These are phyloP conservation scores for Scyliorhinus canicula DNA, from an alignment of 2,797 vertebrate genomes.

Conservation along the genomic window DNA sequence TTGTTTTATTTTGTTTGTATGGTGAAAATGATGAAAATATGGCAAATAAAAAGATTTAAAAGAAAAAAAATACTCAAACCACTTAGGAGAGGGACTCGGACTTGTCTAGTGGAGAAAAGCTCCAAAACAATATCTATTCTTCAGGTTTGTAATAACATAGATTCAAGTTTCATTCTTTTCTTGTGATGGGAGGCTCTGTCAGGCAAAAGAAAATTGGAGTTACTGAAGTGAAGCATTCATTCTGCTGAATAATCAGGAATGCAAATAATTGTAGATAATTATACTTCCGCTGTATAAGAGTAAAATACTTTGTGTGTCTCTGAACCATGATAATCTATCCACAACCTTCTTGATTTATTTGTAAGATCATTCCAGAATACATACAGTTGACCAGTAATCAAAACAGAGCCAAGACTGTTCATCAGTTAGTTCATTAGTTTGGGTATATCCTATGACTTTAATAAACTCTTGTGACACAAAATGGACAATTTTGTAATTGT, in stretches of 20 bases:
- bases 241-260: not conserved
- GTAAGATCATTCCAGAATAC: not conserved
- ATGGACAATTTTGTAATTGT: not conserved
- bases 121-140: not conserved
- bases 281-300: not conserved
- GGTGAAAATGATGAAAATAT: no score
- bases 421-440: constrained; percentile 24
- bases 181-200: not conserved
- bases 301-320: not conserved
- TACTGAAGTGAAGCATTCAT: not conserved
- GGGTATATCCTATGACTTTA: not conserved
- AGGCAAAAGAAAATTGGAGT: not conserved
- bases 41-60: no score
- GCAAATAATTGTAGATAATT: not conserved
- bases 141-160: not conserved
- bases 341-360: not conserved
- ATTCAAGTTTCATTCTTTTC: not conserved
- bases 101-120: not conserved
- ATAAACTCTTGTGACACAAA: not conserved
- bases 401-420: not conserved
- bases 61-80: not conserved
- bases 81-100: not conserved
- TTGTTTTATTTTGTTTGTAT: no score
- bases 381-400: not conserved
- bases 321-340: not conserved